Base-by-base conservation (phyloP, 2,113 vertebrate genomes). In the Hemicordylus capensis region DNA sequence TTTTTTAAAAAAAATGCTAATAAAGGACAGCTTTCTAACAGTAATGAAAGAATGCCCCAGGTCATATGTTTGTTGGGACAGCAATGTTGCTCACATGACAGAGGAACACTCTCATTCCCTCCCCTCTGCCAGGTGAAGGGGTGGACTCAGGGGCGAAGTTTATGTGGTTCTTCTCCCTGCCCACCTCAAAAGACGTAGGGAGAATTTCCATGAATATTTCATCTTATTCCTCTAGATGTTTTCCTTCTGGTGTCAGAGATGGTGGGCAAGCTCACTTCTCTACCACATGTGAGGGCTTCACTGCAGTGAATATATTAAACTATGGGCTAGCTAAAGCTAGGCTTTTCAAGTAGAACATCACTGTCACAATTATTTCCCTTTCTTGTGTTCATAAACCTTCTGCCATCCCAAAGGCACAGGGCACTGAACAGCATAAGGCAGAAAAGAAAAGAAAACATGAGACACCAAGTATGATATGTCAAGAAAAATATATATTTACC, bases 1-100 rank as follows among this genome's bases (percentile, higher is more conserved):
- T 64, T 26, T n/a, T 10, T 54, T 10, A 54, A 54, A 10, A 54
- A 12, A 88, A 81, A 75, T 1, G 9, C 9, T 4, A 87, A 75
- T 56, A 48, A 80, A 59, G 80, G 61, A 66, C 56, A 20, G 46
- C 76, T 75, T 86, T 89, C 4, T 56, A 90, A 70, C 20, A 14
- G 0, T 0, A 77, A 5, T 1, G 58, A 83, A 87, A 72, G 46
- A 44, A 6, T 24, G 24, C 56, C 24, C 34, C 26, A 4, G 22
- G 59, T 59, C 51, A 39, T 14, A 19, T 10, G 31, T 66, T 67
- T 14, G 20, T 19, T 37, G 10, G 31, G 22, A 61, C 28, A 80
- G 19, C 44, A 26, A 6, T 42, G 22, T 19, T 37, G n/a, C 19
- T 66, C 44, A 51, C 22, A n/a, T 17, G 46, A 4, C 19, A 2